Base-by-base conservation (phyloP, 2,888 invertebrate genomes). In the Drosophila suboccidentalis region DNA sequence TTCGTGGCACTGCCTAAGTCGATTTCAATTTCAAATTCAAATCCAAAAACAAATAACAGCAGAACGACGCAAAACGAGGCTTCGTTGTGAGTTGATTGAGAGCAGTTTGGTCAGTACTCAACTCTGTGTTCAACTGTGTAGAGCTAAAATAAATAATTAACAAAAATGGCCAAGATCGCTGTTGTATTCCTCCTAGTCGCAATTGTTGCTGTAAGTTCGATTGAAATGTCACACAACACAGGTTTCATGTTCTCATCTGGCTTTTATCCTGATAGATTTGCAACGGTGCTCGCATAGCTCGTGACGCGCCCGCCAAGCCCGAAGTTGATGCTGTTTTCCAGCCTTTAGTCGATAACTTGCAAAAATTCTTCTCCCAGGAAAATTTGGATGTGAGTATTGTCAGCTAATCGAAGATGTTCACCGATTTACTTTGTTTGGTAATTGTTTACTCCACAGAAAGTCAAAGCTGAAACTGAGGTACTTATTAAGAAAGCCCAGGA, bases 161-260 rank as follows among this genome's bases (percentile, higher is more conserved):
- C n/a, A 10, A 58, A 44, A 49, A 80, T 80, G 79, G 75, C 82
- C 36, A 80, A 80, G 46, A 43, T 82, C 53, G 82, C 75, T 55
- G 11, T 82, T 8, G 43, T 69, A 22, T 51, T 78, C 57, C 13
- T 78, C 10, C 58, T 80, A 2, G 44, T 75, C 46, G 75, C 75
- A n/a, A n/a, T 80, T 29, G 19, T 71, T 39, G 82, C 82, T 17
- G 82, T 79, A 75, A 82, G 79, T n/a, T n/a, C n/a, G n/a, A n/a
- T n/a, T n/a, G n/a, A n/a, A n/a, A n/a, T n/a, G n/a, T n/a, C n/a
- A n/a, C n/a, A n/a, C n/a, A n/a, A n/a, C n/a, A n/a, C n/a, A n/a
- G n/a, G n/a, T n/a, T n/a, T 5, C 10, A 34, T 34, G 1, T 17
- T 5, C 10, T 34, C 29, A 17, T 47, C 11, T 34, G 32, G 17